Conservation (phyloP, 1,140 invertebrate species). For the Drosophila nigromelanica region DNA sequence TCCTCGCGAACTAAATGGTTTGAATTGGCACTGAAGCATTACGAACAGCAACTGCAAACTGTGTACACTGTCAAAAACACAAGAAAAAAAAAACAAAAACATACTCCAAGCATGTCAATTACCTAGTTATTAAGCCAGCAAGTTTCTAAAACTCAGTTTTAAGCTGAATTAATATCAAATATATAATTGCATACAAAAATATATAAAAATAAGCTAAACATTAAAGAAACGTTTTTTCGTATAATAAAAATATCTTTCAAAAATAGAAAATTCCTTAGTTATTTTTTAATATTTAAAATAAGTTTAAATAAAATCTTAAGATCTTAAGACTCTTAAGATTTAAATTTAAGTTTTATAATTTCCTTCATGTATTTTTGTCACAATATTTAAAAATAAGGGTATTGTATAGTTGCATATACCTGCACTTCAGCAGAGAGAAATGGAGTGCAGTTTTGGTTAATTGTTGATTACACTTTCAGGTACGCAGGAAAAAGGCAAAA, state of each 20-base stretch:
- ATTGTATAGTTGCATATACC: not conserved
- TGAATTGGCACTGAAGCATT: constrained; percentile 43
- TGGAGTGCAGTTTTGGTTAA: constrained; percentile 30
- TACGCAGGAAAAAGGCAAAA: constrained; percentile 10
- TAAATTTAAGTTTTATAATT: too few species aligned
- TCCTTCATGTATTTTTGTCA: too few species aligned
- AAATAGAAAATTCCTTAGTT: too few species aligned
- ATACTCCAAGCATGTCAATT: constrained; percentile 72
- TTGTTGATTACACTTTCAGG: constrained; percentile 36
- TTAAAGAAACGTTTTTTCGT: constrained; percentile 3
- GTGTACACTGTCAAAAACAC: not conserved
- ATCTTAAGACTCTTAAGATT: too few species aligned
- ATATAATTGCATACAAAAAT: not conserved
- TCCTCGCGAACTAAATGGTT: constrained; percentile 47
- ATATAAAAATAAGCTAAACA: not conserved
- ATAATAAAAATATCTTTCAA: not conserved
- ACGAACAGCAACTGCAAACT: constrained; percentile 12
- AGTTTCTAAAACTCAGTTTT: constrained; percentile 70
- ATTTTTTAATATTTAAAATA: too few species aligned
- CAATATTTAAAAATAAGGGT: too few species aligned
- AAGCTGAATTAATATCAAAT: constrained; percentile 25
- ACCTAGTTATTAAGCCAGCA: constrained; percentile 46
- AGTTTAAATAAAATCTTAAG: too few species aligned
- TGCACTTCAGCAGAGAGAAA: not conserved
- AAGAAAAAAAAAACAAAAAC: constrained; percentile 12